A percentile compares a stretch with the other conserved stretches of the same genome.
Conservation (phyloP, 2,888 invertebrate genomes). For the Drosophila picticornis region DNA sequence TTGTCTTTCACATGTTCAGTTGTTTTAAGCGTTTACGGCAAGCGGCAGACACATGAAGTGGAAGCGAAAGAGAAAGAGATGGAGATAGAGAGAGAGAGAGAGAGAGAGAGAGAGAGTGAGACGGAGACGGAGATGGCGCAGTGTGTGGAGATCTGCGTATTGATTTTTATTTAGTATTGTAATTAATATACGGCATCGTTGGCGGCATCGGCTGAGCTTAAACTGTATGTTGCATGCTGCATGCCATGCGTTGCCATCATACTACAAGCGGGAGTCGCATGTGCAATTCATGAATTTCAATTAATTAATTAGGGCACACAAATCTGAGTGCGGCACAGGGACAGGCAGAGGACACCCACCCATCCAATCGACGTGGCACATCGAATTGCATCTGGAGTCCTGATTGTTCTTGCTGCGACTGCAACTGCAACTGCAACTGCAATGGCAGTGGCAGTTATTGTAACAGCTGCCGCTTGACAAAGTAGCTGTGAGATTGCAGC, state of each 20-base stretch:
- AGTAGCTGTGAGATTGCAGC: conserved; percentile 80
- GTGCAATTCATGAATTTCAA: conserved; percentile 81
- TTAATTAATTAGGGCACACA: conserved; percentile 79
- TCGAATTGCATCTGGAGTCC: conserved; percentile 64
- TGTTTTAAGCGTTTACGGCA: conserved; percentile 51
- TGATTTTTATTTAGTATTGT: conserved; percentile 71
- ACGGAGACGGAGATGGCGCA: neutral
- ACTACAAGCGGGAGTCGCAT: conserved; percentile 70
- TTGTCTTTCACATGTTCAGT: conserved; percentile 41
- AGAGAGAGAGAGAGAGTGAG: neutral
- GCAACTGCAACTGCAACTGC: conserved; percentile 31
- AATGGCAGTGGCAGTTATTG: conserved; percentile 30
- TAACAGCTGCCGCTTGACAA: conserved; percentile 76
- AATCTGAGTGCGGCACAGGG: conserved; percentile 57
- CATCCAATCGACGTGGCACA: conserved; percentile 66
- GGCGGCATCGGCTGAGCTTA: conserved; percentile 27
- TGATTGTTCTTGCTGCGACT: conserved; percentile 36
- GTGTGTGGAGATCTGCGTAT: conserved; percentile 36
- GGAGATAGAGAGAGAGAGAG: neutral
- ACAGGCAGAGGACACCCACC: conserved; percentile 1
- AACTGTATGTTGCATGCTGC: conserved; percentile 20
- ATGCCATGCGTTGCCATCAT: conserved; percentile 32
- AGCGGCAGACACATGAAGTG: neutral
- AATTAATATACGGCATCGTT: conserved; percentile 70
- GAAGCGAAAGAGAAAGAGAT: neutral